Evolutionary conservation across 1,140 invertebrate genomes (phyloP).

Genomic region (Caerostris extrusa): DNA sequence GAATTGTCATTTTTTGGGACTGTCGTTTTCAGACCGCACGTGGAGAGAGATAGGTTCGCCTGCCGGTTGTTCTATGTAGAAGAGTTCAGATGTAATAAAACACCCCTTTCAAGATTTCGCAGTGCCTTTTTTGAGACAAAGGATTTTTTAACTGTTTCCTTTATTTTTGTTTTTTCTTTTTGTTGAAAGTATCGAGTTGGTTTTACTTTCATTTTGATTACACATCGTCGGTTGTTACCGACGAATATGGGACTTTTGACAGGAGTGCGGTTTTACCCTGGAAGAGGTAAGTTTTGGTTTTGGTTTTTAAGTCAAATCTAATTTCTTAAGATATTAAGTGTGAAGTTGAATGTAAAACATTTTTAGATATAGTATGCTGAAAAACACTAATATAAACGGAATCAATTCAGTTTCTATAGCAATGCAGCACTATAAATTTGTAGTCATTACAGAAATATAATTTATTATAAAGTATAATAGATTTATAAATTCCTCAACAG

Average conservation of each 20-base stretch:
- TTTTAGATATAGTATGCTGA: background rate
- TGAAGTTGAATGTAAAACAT: background rate
- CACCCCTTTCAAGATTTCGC: background rate
- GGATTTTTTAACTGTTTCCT: background rate
- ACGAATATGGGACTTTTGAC: constrained; percentile 70
- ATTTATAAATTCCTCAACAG: no score
- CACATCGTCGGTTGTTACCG: constrained; percentile 34
- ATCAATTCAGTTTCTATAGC: no score
- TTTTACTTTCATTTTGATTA: background rate
- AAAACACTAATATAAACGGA: background rate
- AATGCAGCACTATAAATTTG: no score
- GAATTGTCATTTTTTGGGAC: background rate
- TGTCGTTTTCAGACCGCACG: background rate
- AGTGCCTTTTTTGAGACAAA: background rate
- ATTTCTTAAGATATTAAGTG: background rate
- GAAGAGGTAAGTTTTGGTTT: constrained; percentile 55
- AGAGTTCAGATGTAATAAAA: background rate
- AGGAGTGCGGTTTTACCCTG: constrained; percentile 47
- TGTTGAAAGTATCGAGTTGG: background rate
- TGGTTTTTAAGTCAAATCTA: background rate
- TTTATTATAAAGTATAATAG: no score
- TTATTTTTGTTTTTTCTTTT: constrained; percentile 1
- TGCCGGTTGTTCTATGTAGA: background rate
- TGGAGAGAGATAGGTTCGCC: background rate
- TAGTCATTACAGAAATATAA: no score